Percentiles rank a stretch among this genome's conserved stretches.
Evolutionary conservation across 2,797 vertebrate genomes (phyloP).

Genomic region (Parauchenoglanis ngamensis): DNA sequence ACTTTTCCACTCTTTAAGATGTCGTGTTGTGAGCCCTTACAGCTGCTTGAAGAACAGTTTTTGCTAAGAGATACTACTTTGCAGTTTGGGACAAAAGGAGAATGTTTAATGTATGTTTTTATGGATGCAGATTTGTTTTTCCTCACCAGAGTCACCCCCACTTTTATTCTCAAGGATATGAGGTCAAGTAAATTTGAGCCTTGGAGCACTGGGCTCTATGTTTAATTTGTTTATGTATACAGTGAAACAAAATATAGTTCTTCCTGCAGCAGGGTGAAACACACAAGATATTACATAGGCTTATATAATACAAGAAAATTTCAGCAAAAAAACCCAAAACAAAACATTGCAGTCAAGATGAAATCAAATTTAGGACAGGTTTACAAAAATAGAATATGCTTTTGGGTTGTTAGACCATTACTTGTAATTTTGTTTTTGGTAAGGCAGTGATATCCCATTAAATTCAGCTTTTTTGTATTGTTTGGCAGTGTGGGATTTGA

Average conservation of each 20-base stretch:
- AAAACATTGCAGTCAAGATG: not conserved
- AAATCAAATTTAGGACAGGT: not conserved
- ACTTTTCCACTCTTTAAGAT: slow-evolving; percentile 43
- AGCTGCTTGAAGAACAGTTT: not conserved
- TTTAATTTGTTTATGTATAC: not conserved
- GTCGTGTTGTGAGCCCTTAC: not conserved
- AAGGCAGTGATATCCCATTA: not conserved
- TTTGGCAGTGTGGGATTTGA: not conserved
- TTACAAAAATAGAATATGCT: too few relatives aligned
- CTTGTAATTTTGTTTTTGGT: not conserved
- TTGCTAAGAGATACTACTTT: not conserved
- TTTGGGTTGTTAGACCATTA: not conserved
- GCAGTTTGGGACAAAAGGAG: not conserved
- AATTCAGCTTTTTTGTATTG: not conserved
- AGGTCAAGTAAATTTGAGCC: not conserved
- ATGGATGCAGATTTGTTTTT: not conserved
- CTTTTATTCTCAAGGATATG: slow-evolving; percentile 6
- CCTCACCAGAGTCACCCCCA: too few relatives aligned
- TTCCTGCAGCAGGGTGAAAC: not conserved
- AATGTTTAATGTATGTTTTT: not conserved
- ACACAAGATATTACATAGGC: not conserved
- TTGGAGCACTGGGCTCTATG: not conserved
- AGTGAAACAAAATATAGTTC: not conserved
- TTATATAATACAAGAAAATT: not conserved
- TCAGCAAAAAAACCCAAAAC: not conserved